Conservation (phyloP, 2,888 invertebrate genomes). For the Coenonympha arcania region DNA sequence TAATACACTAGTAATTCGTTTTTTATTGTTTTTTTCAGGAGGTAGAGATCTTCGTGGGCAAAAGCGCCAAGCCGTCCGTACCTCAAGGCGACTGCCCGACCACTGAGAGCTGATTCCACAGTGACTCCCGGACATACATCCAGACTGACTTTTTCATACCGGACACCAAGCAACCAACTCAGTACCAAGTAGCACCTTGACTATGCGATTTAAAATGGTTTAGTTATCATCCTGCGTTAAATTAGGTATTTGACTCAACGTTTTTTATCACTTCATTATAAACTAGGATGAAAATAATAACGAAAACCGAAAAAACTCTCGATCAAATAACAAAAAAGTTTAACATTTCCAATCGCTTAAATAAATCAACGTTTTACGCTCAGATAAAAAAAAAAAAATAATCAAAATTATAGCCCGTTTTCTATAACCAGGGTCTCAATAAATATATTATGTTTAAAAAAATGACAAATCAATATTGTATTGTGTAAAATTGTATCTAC, state of each 20-base stretch:
- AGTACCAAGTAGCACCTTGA: too few species aligned
- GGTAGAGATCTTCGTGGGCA: constrained; percentile 67
- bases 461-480: neutral
- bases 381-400: too few species aligned
- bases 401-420: constrained; percentile 9
- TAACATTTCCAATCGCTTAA: neutral
- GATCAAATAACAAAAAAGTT: too few species aligned
- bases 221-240: too few species aligned
- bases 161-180: too few species aligned
- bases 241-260: too few species aligned
- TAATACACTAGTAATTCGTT: neutral
- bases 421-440: constrained; percentile 10
- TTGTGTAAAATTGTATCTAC: constrained; percentile 4
- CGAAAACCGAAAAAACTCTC: too few species aligned
- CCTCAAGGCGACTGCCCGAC: constrained; percentile 47
- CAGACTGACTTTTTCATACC: neutral
- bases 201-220: too few species aligned
- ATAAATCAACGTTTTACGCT: neutral
- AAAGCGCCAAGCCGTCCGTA: constrained; percentile 43
- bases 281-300: too few species aligned
- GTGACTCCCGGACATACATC: constrained; percentile 1
- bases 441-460: neutral
- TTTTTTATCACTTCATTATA: too few species aligned
- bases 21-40: constrained; percentile 45
- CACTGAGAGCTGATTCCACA: constrained; percentile 48